These are phyloP conservation scores for Poecilia wingei DNA, from an alignment of 2,797 vertebrate species.

Conservation along the genomic window DNA sequence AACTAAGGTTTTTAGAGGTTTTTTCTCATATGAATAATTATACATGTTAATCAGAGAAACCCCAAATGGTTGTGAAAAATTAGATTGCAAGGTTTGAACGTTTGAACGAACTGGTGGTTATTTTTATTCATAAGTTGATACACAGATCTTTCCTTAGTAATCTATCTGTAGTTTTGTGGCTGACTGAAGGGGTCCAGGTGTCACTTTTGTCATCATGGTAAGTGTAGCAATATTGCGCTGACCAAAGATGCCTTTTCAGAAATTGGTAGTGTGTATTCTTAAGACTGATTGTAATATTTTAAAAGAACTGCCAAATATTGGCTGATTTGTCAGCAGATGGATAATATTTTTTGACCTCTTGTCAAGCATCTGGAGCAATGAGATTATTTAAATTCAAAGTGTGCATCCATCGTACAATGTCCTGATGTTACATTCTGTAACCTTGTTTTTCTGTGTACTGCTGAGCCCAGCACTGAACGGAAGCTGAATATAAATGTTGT, in stretches of 20 bases:
- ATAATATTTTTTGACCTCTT: conserved; percentile 19
- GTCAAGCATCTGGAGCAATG: conserved; percentile 44
- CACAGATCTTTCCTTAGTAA: not conserved
- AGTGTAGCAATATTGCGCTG: not conserved
- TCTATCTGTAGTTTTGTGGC: not conserved
- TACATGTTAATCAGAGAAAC: not conserved
- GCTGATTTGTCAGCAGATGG: not conserved
- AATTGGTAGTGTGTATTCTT: not conserved
- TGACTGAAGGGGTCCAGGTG: not conserved
- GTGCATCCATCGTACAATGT: conserved; percentile 41
- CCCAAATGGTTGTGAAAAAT: not conserved
- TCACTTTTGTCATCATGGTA: not conserved
- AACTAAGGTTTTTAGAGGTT: not conserved
- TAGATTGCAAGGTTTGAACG: not conserved
- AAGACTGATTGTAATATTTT: not conserved
- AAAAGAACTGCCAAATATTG: not conserved
- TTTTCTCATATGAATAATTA: not conserved
- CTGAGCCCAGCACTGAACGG: conserved; percentile 32
- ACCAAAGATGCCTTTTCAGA: not conserved
- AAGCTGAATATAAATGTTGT: conserved; percentile 51
- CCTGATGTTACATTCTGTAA: conserved; percentile 45
- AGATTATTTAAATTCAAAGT: conserved; percentile 51
- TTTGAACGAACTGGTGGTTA: not conserved
- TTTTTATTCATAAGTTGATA: not conserved
- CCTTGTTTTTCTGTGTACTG: conserved; percentile 42